phyloP scores from a whole-genome alignment of 2,797 vertebrate species.

The Yasuhikotakia modesta region DNA sequence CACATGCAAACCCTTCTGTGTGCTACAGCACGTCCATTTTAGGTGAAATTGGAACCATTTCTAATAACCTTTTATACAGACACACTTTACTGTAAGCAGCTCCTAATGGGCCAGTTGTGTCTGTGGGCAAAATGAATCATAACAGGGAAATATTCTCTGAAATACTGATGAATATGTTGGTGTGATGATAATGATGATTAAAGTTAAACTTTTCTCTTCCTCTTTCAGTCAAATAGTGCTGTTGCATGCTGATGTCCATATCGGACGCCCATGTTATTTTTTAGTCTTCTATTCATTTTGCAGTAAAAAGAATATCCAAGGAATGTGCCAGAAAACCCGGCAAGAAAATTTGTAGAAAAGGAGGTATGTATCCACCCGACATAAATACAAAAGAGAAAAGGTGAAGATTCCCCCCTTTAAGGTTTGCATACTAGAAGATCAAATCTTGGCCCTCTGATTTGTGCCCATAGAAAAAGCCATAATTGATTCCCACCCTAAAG shows the following conservation, averaged over 20 bases:
- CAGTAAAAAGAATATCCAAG: slow-evolving; percentile 97
- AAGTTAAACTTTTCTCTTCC: slow-evolving; percentile 53
- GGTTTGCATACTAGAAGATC: slow-evolving; percentile 46
- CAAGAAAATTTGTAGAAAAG: slow-evolving; percentile 97
- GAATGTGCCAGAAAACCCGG: slow-evolving; percentile 95
- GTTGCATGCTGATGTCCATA: slow-evolving; percentile 88
- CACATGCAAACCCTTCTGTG: slow-evolving; percentile 68
- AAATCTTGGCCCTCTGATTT: slow-evolving; percentile 67
- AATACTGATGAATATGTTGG: slow-evolving; percentile 61
- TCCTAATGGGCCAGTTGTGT: slow-evolving; percentile 91
- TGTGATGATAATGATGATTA: slow-evolving; percentile 36
- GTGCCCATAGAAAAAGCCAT: slow-evolving; percentile 68
- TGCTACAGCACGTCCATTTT: slow-evolving; percentile 81
- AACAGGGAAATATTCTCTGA: slow-evolving; percentile 69
- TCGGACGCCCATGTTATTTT: slow-evolving; percentile 97
- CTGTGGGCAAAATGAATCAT: slow-evolving; percentile 83
- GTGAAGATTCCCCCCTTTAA: slow-evolving; percentile 46
- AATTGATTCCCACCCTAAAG: slow-evolving; percentile 61
- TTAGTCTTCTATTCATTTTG: slow-evolving; percentile 96
- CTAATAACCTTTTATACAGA: slow-evolving; percentile 68
- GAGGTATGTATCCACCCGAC: slow-evolving; percentile 85
- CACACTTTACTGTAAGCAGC: slow-evolving; percentile 79
- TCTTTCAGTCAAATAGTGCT: slow-evolving; percentile 81
- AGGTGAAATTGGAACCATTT: slow-evolving; percentile 75
- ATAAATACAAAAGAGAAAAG: slow-evolving; percentile 46